Evolutionary conservation across 2,797 vertebrate species (phyloP), one percentile per base, ranked within the genome.

Genomic region (Scolopax bukidnonensis): DNA sequence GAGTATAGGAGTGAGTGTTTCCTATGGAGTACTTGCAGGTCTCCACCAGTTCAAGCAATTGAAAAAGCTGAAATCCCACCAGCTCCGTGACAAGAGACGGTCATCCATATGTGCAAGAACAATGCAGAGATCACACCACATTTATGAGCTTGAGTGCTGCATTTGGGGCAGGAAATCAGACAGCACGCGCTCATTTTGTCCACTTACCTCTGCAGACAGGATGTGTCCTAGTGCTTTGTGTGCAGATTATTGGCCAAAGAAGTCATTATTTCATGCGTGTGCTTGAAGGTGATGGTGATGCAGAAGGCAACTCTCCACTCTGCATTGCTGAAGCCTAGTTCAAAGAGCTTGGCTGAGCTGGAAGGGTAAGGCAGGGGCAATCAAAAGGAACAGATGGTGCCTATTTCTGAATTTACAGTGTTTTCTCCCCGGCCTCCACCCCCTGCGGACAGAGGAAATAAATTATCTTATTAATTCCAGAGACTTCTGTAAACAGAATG

Each of bases 391-490:
- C 71, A 91, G 75, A 92, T 87, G 68, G 51, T 87, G 53, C 27
- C 92, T 43, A 28, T 89, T 92, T 84, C 64, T 82, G 54, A 76
- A 51, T 67, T 76, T 69, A 41, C 43, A 71, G 23, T 41, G 32
- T 86, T 74, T 77, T 53, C 24, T 83, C 23, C 57, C 41, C 36
- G 48, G 43, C 61, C 21, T 10, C 7, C 30, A n/a, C 6, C 5
- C 23, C 50, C 61, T 74, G 70, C 0, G 0, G 84, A 51, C 61
- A 65, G 27, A 76, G 50, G 9, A 91, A 90, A 71, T 84, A 0
- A 56, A 67, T 93, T 83, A 43, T 76, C 21, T 87, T 79, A 54
- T 25, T 75, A 79, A 73, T 95, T 90, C 65, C 88, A 87, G 83
- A 81, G 61, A 68, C 54, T 88, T 75, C 41, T 30, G 33, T 88